Base-by-base conservation (phyloP, 2,113 vertebrate genomes). In the Protobothrops mucrosquamatus region DNA sequence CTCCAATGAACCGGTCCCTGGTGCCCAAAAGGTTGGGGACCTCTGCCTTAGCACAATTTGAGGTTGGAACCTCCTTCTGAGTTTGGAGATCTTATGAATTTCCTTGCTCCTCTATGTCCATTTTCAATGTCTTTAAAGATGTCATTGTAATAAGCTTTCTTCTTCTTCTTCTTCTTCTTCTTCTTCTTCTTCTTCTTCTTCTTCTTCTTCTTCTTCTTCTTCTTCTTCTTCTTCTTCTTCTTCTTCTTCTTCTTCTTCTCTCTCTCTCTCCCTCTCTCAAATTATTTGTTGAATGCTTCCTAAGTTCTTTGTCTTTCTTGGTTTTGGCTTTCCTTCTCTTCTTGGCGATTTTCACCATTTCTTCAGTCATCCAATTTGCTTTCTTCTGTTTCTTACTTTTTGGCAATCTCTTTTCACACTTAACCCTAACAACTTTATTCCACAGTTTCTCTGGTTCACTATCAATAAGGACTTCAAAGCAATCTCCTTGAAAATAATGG, bases 1-100 rank as follows among this genome's bases (percentile, higher is more conserved):
- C 48, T 51, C 48, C 48, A 9, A 10, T 8, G 48, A 51, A 51
- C 48, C 48, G 8, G 48, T 51, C 8, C 48, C 8, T 51, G 48
- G 48, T 51, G 48, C 48, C 48, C 48, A 51, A 97, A 96, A 9
- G 48, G 48, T 51, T 8, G 48, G 8, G 48, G 9, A 8, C 48
- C 48, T 51, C 48, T 7, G 46, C 69, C 39, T 74, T 74, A 34
- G 26, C 59, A 74, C 64, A 74, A 74, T 74, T 74, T n/a, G n/a
- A 2, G 14, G n/a, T 18, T n/a, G 29, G 29, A 69, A 34, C 12
- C 15, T n/a, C n/a, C 64, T 69, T n/a, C 12, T 69, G 64, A 15
- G 4, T 34, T 74, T 74, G 64, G 64, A 74, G n/a, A 74, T 74
- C 12, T 34, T 74, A 74, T 34, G 15, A 34, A 74, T 74, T 15